Evolutionary conservation across 2,113 vertebrate genomes (phyloP).

Genomic region (Zapornia atra): DNA sequence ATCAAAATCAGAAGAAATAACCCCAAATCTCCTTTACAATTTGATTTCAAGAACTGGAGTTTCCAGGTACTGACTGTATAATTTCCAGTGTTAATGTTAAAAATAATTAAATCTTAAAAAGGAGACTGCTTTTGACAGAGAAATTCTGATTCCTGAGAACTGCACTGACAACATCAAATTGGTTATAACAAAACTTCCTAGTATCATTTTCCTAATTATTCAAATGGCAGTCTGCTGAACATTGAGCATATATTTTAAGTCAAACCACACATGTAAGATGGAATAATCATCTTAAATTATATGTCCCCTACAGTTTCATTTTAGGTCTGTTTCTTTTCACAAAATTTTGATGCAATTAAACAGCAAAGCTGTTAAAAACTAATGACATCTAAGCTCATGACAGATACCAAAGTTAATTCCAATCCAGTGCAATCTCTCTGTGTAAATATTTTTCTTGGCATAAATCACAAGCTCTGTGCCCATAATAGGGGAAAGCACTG

Average conservation of each 20-base stretch:
- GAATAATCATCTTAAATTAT: neutral
- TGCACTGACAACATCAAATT: neutral
- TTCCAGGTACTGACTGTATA: neutral
- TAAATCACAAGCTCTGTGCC: neutral
- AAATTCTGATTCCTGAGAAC: neutral
- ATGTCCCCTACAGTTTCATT: neutral
- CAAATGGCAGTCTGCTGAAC: neutral
- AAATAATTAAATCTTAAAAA: neutral
- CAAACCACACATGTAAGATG: neutral
- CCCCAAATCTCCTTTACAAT: neutral
- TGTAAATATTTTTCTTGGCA: slow-evolving; percentile 64
- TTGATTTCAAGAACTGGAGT: neutral
- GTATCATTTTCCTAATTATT: neutral
- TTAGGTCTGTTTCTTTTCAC: neutral
- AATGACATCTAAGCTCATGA: neutral
- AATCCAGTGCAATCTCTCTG: neutral
- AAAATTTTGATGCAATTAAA: slow-evolving; percentile 20
- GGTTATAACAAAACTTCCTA: neutral
- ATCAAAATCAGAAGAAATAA: neutral
- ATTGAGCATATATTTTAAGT: neutral
- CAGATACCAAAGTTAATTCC: slow-evolving; percentile 1
- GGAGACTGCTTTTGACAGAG: neutral
- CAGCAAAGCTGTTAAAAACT: slow-evolving; percentile 39
- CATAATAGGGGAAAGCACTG: neutral
- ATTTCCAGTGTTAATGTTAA: neutral